phyloP scores from a whole-genome alignment of 1,140 invertebrate species.

The Tetramorium simillimum region DNA sequence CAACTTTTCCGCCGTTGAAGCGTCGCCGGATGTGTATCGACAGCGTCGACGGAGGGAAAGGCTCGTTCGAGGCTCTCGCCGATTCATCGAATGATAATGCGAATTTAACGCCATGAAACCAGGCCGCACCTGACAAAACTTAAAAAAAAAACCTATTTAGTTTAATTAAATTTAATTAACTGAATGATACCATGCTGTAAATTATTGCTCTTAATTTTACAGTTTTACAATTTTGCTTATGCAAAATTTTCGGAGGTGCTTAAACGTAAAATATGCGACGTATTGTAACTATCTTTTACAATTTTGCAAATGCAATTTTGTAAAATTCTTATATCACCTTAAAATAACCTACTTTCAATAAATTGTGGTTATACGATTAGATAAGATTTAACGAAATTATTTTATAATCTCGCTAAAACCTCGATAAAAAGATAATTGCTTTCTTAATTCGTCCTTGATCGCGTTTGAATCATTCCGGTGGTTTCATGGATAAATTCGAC shows the following conservation, averaged over 20 bases:
- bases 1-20: constrained; percentile 1
- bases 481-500: not conserved
- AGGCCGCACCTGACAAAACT: not conserved
- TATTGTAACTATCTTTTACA: not conserved
- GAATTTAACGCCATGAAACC: constrained; percentile 23
- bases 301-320: not conserved
- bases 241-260: not conserved
- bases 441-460: not conserved
- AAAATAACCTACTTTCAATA: not conserved
- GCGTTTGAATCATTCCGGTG: not conserved
- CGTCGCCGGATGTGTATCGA: constrained; percentile 23
- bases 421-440: not conserved
- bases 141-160: not conserved
- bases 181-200: not conserved
- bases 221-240: too few relatives aligned
- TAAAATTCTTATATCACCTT: not conserved
- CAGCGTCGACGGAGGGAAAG: constrained; percentile 1
- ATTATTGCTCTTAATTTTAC: not conserved
- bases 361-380: not conserved
- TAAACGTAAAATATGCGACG: not conserved
- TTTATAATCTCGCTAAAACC: not conserved
- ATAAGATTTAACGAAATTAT: not conserved
- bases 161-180: not conserved
- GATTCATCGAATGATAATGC: not conserved
- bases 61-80: not conserved